These are phyloP conservation scores for Lordiphosa andalusiaca DNA, from an alignment of 2,888 invertebrate genomes.

Conservation along the genomic window DNA sequence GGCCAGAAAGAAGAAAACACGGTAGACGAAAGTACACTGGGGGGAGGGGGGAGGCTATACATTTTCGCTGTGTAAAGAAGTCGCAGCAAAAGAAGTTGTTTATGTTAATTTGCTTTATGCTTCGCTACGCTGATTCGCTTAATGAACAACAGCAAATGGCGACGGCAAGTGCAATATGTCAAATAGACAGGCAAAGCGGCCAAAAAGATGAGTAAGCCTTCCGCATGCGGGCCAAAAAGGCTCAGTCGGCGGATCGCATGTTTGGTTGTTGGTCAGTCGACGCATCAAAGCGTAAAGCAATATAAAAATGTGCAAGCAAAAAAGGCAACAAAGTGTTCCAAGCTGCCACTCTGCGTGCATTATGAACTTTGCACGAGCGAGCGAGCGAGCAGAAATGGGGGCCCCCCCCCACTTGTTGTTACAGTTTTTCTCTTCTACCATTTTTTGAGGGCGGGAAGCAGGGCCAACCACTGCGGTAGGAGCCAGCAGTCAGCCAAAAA, in stretches of 20 bases:
- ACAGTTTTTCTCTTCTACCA: conserved; percentile 37
- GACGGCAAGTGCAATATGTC: conserved; percentile 67
- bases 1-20: conserved; percentile 17
- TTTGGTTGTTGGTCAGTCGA: conserved; percentile 58
- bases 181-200: conserved; percentile 54
- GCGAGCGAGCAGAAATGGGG: conserved; percentile 51
- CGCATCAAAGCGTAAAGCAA: conserved; percentile 74
- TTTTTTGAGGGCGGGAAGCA: not conserved
- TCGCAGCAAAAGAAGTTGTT: conserved; percentile 67
- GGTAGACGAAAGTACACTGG: conserved; percentile 8
- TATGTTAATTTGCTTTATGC: conserved; percentile 72
- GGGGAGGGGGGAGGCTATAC: not conserved
- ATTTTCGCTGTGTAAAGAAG: not conserved
- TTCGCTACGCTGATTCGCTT: conserved; percentile 74
- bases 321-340: conserved; percentile 16
- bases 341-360: conserved; percentile 58
- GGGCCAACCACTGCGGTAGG: conserved; percentile 8
- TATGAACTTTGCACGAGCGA: conserved; percentile 70
- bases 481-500: conserved; percentile 39
- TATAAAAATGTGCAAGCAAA: conserved; percentile 69
- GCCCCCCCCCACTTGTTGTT: conserved; percentile 43
- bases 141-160: conserved; percentile 54
- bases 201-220: conserved; percentile 36
- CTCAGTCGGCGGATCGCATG: conserved; percentile 9
- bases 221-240: conserved; percentile 47